phyloP scores from a whole-genome alignment of 2,113 vertebrate species.

The Oryzias curvinotus region DNA sequence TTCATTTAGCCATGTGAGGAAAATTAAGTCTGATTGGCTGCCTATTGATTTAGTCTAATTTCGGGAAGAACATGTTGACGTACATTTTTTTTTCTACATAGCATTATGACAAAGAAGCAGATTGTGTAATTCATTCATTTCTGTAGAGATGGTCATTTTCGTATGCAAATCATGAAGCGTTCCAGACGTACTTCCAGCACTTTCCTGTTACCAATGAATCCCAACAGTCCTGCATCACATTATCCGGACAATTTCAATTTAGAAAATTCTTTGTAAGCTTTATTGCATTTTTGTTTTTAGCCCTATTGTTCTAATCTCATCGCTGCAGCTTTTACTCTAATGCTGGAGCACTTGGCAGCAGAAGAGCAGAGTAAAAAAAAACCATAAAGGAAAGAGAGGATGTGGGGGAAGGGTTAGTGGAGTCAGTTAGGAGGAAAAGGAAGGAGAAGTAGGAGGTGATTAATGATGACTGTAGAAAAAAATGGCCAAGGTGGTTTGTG shows the following conservation, averaged over 20 bases:
- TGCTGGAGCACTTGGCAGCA: constrained; percentile 24
- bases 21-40: no score
- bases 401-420: constrained; percentile 28
- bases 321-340: constrained; percentile 52
- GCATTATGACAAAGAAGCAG: no score
- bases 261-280: constrained; percentile 34
- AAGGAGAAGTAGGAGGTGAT: constrained; percentile 55
- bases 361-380: constrained; percentile 17
- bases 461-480: constrained; percentile 64
- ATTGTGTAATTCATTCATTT: no score
- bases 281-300: constrained; percentile 41
- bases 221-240: constrained; percentile 12
- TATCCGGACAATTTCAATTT: constrained; percentile 34
- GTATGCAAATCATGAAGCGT: no score
- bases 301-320: constrained; percentile 49
- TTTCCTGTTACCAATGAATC: constrained; percentile 6
- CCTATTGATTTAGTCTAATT: no score
- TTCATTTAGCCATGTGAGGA: no score
- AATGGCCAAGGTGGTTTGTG: constrained; percentile 70
- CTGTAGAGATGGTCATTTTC: no score
- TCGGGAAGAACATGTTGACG: no score
- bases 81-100: no score
- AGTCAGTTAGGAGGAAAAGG: constrained; percentile 18
- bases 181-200: neutral
- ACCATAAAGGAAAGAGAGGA: constrained; percentile 36